phyloP scores from a whole-genome alignment of 2,113 vertebrate species.

The Stegostoma tigrinum region DNA sequence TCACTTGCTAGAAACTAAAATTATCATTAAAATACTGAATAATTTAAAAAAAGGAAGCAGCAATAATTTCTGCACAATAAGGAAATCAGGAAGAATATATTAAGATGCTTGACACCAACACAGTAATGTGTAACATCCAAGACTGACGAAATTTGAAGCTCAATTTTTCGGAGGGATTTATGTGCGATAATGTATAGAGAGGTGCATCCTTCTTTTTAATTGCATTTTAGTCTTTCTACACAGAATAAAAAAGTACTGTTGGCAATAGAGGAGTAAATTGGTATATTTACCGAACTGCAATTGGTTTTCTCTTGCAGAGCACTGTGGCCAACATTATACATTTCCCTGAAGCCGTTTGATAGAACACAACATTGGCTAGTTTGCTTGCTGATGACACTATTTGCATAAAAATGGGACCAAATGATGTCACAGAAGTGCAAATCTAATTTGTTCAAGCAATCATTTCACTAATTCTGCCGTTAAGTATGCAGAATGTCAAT shows the following conservation, averaged over 20 bases:
- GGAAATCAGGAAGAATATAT: neutral
- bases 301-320: neutral
- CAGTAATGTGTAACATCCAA: neutral
- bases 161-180: neutral
- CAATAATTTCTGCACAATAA: neutral
- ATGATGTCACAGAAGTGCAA: neutral
- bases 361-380: neutral
- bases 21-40: neutral
- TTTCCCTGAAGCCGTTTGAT: neutral
- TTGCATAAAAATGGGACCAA: no score
- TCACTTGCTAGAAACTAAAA: neutral
- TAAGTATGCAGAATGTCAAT: neutral
- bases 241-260: neutral
- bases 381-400: neutral
- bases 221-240: neutral
- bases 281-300: neutral
- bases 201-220: neutral
- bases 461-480: neutral
- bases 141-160: neutral
- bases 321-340: neutral
- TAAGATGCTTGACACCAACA: neutral
- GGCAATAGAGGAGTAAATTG: neutral
- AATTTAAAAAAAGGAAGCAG: neutral
- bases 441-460: neutral
- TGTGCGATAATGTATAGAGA: neutral